Evolutionary conservation across 2,797 vertebrate species (phyloP).

Genomic region (Perodicticus potto): DNA sequence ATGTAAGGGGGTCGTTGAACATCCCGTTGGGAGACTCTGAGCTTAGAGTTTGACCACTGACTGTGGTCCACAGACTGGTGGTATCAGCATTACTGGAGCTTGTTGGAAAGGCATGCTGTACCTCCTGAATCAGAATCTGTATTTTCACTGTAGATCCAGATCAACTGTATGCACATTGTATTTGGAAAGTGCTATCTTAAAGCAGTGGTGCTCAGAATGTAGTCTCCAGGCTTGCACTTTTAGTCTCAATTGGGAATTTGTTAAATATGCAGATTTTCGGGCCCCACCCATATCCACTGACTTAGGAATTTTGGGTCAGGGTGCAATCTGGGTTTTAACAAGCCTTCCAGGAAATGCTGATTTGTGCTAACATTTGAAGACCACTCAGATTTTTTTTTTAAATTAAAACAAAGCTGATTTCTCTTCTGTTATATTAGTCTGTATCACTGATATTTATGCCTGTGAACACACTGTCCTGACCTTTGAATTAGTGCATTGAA

Average conservation of each 20-base stretch:
- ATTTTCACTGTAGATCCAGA: neutral
- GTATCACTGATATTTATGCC: neutral
- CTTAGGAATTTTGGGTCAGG: neutral
- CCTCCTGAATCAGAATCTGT: neutral
- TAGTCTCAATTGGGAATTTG: neutral
- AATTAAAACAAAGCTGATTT: neutral
- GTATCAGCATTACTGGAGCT: neutral
- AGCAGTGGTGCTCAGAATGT: neutral
- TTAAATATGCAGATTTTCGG: neutral
- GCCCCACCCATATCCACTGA: neutral
- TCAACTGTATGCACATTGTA: fast-evolving
- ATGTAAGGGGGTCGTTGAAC: no score
- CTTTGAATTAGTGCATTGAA: neutral
- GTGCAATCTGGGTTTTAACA: neutral
- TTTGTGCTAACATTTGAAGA: fast-evolving
- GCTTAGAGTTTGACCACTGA: neutral
- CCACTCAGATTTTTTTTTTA: neutral
- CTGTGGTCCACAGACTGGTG: no score
- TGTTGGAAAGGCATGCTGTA: neutral
- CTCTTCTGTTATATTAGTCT: neutral
- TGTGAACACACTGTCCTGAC: neutral
- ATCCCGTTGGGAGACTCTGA: neutral
- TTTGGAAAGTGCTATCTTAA: neutral
- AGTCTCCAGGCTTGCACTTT: neutral
- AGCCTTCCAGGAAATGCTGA: no score